phyloP scores from a whole-genome alignment of 1,140 invertebrate genomes.

The Rhynchophorus ferrugineus region DNA sequence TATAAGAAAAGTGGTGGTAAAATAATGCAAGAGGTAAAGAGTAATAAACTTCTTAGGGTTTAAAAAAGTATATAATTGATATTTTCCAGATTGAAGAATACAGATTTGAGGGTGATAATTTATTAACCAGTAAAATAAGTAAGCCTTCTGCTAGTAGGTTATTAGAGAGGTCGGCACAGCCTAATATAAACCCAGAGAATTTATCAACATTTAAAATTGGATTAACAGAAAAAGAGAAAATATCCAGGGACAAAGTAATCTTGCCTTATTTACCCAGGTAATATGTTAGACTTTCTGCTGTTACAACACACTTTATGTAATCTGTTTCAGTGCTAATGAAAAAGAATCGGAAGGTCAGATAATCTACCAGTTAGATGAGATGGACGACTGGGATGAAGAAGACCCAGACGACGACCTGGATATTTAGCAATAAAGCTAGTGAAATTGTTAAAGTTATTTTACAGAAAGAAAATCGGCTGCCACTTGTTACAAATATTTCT shows the following conservation, averaged over 20 bases:
- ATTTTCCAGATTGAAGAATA: constrained; percentile 40
- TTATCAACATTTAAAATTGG: constrained; percentile 53
- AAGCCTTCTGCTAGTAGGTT: constrained; percentile 38
- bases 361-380: constrained; percentile 49
- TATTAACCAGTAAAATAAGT: constrained; percentile 40
- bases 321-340: constrained; percentile 21
- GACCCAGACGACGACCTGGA: constrained; percentile 57
- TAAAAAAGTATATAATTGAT: background rate
- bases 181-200: constrained; percentile 38
- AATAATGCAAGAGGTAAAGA: constrained; percentile 37
- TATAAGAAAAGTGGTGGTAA: constrained; percentile 43
- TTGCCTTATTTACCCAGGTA: constrained; percentile 46
- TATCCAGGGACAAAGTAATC: constrained; percentile 46
- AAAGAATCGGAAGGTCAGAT: constrained; percentile 40
- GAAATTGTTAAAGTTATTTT: too few relatives aligned
- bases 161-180: constrained; percentile 36
- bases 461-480: too few relatives aligned
- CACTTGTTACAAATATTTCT: background rate
- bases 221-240: constrained; percentile 47
- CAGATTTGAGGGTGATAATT: constrained; percentile 38
- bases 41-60: background rate
- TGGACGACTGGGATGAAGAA: constrained; percentile 57
- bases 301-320: constrained; percentile 2
- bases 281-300: constrained; percentile 8
- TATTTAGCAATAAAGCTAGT: constrained; percentile 38